Percentiles rank a stretch among this genome's conserved stretches.
Evolutionary conservation across 2,888 invertebrate genomes (phyloP).

Genomic region (Zeuzera pyrina): DNA sequence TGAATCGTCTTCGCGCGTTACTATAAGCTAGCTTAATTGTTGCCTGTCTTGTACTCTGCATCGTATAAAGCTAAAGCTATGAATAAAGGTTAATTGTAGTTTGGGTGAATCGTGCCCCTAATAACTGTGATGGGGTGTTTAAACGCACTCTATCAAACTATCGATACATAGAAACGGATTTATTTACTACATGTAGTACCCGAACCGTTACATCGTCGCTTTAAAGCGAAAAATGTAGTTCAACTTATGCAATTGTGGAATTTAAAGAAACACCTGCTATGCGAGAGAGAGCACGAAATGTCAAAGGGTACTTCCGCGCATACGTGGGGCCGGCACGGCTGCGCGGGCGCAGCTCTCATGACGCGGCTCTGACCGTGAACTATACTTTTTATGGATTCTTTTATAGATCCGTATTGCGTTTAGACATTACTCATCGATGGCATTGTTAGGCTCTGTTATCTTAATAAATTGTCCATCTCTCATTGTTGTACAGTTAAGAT

Average conservation of each 20-base stretch:
- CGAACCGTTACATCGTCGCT: slow-evolving; percentile 1
- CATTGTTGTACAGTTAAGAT: slow-evolving; percentile 12
- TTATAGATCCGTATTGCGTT: slow-evolving; percentile 48
- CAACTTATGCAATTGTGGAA: slow-evolving; percentile 28
- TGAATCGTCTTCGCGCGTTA: slow-evolving; percentile 35
- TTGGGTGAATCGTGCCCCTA: slow-evolving; percentile 28
- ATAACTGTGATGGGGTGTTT: no score
- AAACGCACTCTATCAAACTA: no score
- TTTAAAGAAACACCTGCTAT: slow-evolving; percentile 49
- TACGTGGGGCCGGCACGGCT: no score
- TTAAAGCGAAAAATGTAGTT: no score
- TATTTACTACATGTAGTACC: no score
- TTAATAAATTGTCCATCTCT: slow-evolving; percentile 28
- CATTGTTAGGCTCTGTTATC: slow-evolving; percentile 37
- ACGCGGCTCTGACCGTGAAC: slow-evolving; percentile 44
- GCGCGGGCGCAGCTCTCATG: slow-evolving; percentile 17
- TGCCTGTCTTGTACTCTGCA: slow-evolving; percentile 15
- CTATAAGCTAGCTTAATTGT: slow-evolving; percentile 19
- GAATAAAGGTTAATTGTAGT: slow-evolving; percentile 38
- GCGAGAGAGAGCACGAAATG: slow-evolving; percentile 40
- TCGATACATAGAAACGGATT: no score
- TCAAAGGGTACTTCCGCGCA: slow-evolving; percentile 51
- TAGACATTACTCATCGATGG: slow-evolving; percentile 35
- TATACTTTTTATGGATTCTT: slow-evolving; percentile 54
- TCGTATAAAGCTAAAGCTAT: background rate